Evolutionary conservation across 30 jellyfish, hydroid and myxozoan species (phyloP).

Genomic region (Nemopilema nomurai): DNA sequence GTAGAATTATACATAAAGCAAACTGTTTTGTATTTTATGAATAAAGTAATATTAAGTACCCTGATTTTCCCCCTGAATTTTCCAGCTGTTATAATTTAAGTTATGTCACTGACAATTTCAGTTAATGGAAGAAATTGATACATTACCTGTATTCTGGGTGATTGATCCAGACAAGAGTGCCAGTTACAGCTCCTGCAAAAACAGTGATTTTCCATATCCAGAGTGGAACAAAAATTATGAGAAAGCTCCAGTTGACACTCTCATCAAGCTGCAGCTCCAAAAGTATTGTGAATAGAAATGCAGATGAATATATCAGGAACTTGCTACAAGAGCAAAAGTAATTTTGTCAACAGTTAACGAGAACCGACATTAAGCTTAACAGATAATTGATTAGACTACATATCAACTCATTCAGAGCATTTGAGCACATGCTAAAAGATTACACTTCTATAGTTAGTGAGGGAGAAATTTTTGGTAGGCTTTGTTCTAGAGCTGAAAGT

Average conservation of each 20-base stretch:
- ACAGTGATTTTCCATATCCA: constrained; percentile 94
- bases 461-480: too few relatives aligned
- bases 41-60: too few relatives aligned
- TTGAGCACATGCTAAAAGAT: too few relatives aligned
- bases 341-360: neutral
- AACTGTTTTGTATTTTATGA: too few relatives aligned
- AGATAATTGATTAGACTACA: too few relatives aligned
- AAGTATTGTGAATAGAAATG: constrained; percentile 57
- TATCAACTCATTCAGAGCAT: too few relatives aligned
- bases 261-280: constrained; percentile 80
- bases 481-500: too few relatives aligned
- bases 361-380: neutral
- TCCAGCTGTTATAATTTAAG: neutral
- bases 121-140: too few relatives aligned
- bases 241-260: constrained; percentile 70
- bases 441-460: too few relatives aligned
- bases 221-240: constrained; percentile 78
- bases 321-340: constrained; percentile 56
- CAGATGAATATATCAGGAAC: constrained; percentile 83
- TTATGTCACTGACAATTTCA: neutral
- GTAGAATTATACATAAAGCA: too few relatives aligned
- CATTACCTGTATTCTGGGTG: constrained; percentile 98
- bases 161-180: constrained; percentile 81
- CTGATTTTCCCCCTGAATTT: neutral
- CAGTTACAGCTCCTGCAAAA: constrained; percentile 78